Percentiles rank a stretch among this genome's conserved stretches.
These are phyloP conservation scores for Stichodactyla mertensii DNA, from an alignment of 64 coral and sea anemone species.

Conservation along the genomic window DNA sequence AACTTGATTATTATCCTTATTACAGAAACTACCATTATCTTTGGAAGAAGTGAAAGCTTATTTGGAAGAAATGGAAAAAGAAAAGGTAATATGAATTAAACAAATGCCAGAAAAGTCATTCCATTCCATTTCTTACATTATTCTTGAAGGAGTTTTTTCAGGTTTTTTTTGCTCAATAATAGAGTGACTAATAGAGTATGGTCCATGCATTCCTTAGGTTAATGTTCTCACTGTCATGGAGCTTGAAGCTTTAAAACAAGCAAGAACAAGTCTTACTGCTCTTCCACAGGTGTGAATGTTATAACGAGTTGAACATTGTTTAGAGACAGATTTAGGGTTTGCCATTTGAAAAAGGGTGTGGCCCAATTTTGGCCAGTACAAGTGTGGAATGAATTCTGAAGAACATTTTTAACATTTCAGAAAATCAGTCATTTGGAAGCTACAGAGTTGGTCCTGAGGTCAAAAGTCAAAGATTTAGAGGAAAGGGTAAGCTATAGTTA, in stretches of 20 bases:
- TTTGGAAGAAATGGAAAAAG: conserved; percentile 76
- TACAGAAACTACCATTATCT: conserved; percentile 26
- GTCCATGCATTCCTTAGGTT: not conserved
- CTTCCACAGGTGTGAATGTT: conserved; percentile 29
- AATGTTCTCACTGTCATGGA: conserved; percentile 22
- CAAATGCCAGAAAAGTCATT: not conserved
- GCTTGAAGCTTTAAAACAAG: conserved; percentile 43
- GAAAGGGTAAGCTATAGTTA: conserved; percentile 34
- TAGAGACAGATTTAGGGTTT: not conserved
- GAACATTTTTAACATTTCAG: not conserved
- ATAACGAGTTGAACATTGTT: not conserved
- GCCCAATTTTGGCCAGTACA: no score
- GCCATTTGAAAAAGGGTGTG: not conserved
- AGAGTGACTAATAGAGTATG: not conserved
- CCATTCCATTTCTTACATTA: not conserved
- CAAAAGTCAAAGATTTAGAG: conserved; percentile 58
- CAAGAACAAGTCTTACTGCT: conserved; percentile 33
- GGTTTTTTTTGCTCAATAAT: not conserved
- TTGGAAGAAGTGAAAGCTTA: conserved; percentile 83
- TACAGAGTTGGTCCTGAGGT: conserved; percentile 39
- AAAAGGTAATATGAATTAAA: conserved; percentile 59
- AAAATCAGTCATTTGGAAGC: conserved; percentile 58
- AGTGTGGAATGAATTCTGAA: no score
- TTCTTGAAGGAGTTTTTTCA: not conserved
- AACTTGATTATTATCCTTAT: not conserved